phyloP scores from a whole-genome alignment of 1,140 invertebrate genomes.

The Adelges cooleyi region DNA sequence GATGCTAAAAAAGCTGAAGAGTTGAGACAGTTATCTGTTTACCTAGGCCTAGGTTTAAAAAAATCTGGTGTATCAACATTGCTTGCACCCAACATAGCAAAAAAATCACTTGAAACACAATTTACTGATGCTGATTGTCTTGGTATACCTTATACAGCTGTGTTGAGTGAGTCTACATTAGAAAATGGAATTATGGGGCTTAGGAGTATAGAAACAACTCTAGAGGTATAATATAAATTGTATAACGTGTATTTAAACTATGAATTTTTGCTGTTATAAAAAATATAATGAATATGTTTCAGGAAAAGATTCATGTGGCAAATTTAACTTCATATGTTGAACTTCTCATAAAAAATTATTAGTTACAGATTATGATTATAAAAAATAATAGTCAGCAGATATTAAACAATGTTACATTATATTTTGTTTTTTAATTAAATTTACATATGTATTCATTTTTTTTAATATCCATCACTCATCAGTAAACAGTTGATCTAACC shows the following conservation, averaged over 20 bases:
- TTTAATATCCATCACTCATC: too few species aligned
- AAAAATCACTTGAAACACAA: conserved; percentile 31
- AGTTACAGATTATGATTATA: not conserved
- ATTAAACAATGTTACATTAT: too few species aligned
- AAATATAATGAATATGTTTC: not conserved
- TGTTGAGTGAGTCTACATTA: conserved; percentile 51
- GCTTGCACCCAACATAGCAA: not conserved
- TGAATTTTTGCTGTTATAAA: too few species aligned
- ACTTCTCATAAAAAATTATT: conserved; percentile 31
- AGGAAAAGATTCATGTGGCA: conserved; percentile 32
- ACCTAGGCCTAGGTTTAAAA: conserved; percentile 39
- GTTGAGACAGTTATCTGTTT: conserved; percentile 38
- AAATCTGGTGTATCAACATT: conserved; percentile 34
- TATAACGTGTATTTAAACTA: too few species aligned
- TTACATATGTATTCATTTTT: too few species aligned
- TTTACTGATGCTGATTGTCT: conserved; percentile 38
- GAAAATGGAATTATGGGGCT: conserved; percentile 58
- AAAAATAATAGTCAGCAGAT: too few species aligned
- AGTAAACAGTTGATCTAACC: too few species aligned
- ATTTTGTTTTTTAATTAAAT: too few species aligned
- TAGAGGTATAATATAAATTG: conserved; percentile 45
- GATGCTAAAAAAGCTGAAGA: conserved; percentile 33
- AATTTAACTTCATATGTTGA: conserved; percentile 31
- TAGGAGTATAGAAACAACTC: conserved; percentile 58
- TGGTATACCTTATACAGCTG: conserved; percentile 55